Percentiles rank a stretch among this genome's conserved stretches.
phyloP scores from a whole-genome alignment of 2,797 vertebrate genomes.

The Sebastes nivosus region DNA sequence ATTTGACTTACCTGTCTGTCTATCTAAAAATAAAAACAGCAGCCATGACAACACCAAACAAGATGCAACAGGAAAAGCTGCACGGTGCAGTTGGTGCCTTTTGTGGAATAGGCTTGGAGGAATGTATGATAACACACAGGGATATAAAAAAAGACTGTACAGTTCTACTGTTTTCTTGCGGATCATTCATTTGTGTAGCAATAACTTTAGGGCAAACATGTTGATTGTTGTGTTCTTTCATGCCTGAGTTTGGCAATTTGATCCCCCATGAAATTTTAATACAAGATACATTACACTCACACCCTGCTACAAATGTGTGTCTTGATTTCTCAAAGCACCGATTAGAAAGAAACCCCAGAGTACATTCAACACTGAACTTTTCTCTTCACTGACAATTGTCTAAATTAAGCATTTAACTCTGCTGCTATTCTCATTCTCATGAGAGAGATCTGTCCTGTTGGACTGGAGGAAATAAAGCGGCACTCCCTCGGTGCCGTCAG shows the following conservation, averaged over 20 bases:
- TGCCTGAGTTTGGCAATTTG: conserved; percentile 45
- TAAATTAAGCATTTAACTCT: conserved; percentile 10
- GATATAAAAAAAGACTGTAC: background rate
- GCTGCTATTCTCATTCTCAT: conserved; percentile 34
- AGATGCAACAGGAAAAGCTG: conserved; percentile 27
- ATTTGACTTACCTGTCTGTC: background rate
- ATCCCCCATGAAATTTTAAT: conserved; percentile 66
- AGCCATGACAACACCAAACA: background rate
- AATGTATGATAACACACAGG: background rate
- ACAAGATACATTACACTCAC: conserved; percentile 42
- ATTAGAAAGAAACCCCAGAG: background rate
- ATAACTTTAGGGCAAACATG: background rate
- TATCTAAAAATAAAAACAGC: background rate
- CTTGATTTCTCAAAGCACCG: conserved; percentile 4
- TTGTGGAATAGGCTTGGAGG: conserved; percentile 4
- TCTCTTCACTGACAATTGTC: conserved; percentile 12
- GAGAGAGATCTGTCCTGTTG: conserved; percentile 52
- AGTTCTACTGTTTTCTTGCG: background rate
- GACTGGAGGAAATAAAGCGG: conserved; percentile 59
- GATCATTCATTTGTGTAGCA: background rate
- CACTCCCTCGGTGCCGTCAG: conserved; percentile 59
- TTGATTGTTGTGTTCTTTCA: conserved; percentile 8
- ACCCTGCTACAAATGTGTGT: conserved; percentile 6
- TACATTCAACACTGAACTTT: background rate
- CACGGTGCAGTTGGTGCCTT: background rate